A percentile compares a stretch with the other conserved stretches of the same genome.
These are phyloP conservation scores for Anoura caudifer DNA, from an alignment of 2,113 vertebrate genomes.

Conservation along the genomic window DNA sequence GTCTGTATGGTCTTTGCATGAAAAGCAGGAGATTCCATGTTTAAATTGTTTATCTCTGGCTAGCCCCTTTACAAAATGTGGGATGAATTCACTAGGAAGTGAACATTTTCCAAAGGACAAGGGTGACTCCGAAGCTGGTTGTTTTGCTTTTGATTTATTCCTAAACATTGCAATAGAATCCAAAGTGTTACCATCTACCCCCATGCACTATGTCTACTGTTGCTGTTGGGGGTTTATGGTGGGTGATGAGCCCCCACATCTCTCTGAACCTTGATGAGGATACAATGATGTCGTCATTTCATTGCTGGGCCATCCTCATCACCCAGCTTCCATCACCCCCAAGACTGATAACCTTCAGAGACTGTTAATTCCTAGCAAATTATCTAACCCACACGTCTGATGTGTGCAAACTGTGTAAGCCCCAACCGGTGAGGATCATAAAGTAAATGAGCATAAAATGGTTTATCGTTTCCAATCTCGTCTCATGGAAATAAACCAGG, in stretches of 20 bases:
- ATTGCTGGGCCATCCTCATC: conserved; percentile 8
- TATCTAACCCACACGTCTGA: conserved; percentile 98
- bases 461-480: conserved; percentile 92
- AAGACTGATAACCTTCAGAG: conserved; percentile 88
- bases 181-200: background rate
- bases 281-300: background rate
- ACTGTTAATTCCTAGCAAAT: conserved; percentile 95
- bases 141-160: conserved; percentile 1
- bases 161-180: background rate
- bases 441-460: conserved; percentile 96
- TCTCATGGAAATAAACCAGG: conserved; percentile 81
- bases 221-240: background rate
- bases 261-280: background rate
- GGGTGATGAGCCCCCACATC: background rate
- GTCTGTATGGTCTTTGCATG: background rate
- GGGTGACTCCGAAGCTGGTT: background rate
- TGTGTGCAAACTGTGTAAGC: conserved; percentile 96
- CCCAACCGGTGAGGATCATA: conserved; percentile 91
- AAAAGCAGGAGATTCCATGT: background rate
- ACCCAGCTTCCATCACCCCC: conserved; percentile 83
- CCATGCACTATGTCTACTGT: background rate
- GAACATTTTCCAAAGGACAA: background rate
- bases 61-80: background rate
- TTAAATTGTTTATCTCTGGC: background rate
- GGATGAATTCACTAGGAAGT: background rate